Base-by-base conservation (phyloP, 2,113 vertebrate genomes). In the Menura novaehollandiae region DNA sequence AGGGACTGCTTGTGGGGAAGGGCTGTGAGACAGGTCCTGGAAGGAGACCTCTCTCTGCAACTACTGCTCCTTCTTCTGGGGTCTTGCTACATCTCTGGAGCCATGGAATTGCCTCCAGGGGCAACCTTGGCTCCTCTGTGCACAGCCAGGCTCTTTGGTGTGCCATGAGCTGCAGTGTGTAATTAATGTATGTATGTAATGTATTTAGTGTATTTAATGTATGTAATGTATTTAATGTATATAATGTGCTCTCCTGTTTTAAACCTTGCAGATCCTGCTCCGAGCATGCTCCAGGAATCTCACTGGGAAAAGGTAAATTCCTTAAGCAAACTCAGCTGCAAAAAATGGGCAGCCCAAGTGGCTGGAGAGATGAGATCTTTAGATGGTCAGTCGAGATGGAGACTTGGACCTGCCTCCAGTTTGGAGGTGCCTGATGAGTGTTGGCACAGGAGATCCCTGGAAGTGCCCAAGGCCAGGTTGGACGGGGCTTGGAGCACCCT, bases 301-400 rank as follows among this genome's bases (percentile, higher is more conserved):
- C 86, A 44, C 33, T 94, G 94, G 94, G 62, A 72, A 51, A 37
- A 95, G 97, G 97, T 97, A 96, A 96, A 69, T 60, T 43, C 71
- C 78, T 44, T 24, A 0, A 59, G 33, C 21, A 66, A 82, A 67
- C 41, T 23, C 9, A 3, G 17, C n/a, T 53, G 47, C 39, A 26
- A 5, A 26, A 47, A 30, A 10, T 1, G 24, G 30, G 47, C 15
- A 75, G 46, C 26, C 33, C 33, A 21, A 15, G 41, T 2, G 47
- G 22, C 27, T 30, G 71, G 37, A 51, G 53, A 58, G 62, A 2
- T 23, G 69, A 18, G 30, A 15, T 47, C 10, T 60, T 49, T 4
- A 10, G 30, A 1, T 0, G 7, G 21, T 32, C 22, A 13, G 26
- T 0, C 41, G 13, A 69, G 76, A 11, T 0, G 52, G 44, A 47